A percentile compares a stretch with the other conserved stretches of the same genome.
Evolutionary conservation across 2,888 invertebrate genomes (phyloP).

Genomic region (Drosophila subsilvestris): DNA sequence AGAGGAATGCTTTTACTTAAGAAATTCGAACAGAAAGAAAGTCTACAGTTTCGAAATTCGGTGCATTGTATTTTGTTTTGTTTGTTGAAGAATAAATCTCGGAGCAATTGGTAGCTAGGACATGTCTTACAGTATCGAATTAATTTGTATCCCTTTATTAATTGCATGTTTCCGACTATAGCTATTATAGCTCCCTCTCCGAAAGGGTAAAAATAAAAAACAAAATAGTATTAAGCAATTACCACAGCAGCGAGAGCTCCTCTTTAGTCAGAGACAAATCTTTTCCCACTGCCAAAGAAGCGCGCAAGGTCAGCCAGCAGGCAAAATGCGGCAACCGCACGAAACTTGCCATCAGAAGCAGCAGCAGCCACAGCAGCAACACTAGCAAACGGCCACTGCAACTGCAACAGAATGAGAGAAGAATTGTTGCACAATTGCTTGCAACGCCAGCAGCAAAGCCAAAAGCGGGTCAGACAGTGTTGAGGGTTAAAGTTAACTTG

Average conservation of each 20-base stretch:
- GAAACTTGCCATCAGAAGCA: constrained; percentile 53
- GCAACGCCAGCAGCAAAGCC: constrained; percentile 5
- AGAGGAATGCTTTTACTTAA: too few relatives aligned
- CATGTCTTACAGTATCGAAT: background rate
- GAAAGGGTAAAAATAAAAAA: background rate
- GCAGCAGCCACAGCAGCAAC: constrained; percentile 14
- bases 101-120: background rate
- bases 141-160: background rate
- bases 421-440: constrained; percentile 58
- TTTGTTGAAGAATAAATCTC: too few relatives aligned
- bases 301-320: constrained; percentile 60
- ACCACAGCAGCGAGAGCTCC: constrained; percentile 42
- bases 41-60: too few relatives aligned
- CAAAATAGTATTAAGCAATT: constrained; percentile 58
- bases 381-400: background rate
- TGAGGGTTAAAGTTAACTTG: constrained; percentile 43
- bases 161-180: background rate
- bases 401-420: constrained; percentile 19
- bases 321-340: constrained; percentile 46
- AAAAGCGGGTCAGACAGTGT: constrained; percentile 48
- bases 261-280: constrained; percentile 35
- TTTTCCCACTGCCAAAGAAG: constrained; percentile 65
- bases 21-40: too few relatives aligned
- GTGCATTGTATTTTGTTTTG: too few relatives aligned
- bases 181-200: background rate